A percentile compares a stretch with the other conserved stretches of the same genome.
Evolutionary conservation across 30 jellyfish, hydroid and myxozoan species (phyloP).

Genomic region (Cassiopea xamachana): DNA sequence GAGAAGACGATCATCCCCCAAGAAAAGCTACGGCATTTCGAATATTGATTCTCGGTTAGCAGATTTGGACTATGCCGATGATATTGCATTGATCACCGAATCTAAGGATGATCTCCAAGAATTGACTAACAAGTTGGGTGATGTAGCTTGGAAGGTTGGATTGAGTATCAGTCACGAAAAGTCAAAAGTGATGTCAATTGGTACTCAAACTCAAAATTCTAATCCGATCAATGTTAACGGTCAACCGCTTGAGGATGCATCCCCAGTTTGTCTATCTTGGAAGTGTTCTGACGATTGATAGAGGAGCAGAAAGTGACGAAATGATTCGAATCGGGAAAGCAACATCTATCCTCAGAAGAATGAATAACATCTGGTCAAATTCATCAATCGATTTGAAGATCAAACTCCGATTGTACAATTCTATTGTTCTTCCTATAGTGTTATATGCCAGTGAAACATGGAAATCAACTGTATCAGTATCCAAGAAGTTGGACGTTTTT

Average conservation of each 20-base stretch:
- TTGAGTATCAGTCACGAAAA: background rate
- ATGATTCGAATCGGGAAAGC: conserved; percentile 8
- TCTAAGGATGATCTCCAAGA: background rate
- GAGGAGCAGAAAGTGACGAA: conserved; percentile 1
- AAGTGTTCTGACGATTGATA: background rate
- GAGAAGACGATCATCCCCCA: background rate
- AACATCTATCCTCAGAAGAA: conserved; percentile 17
- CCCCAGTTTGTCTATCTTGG: conserved; percentile 1
- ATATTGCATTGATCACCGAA: conserved; percentile 7
- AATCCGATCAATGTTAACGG: background rate
- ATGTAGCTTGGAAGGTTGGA: background rate
- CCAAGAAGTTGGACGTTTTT: conserved; percentile 6
- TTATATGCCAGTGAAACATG: conserved; percentile 25
- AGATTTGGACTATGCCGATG: conserved; percentile 14
- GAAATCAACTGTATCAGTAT: background rate
- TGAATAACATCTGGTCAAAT: background rate
- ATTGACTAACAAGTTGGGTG: background rate
- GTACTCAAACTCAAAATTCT: background rate
- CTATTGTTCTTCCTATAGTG: conserved; percentile 17
- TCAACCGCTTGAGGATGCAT: background rate
- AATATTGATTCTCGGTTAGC: no score
- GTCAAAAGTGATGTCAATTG: background rate
- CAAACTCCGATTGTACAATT: background rate
- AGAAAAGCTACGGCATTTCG: no score
- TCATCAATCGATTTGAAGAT: background rate